A percentile compares a stretch with the other conserved stretches of the same genome.
phyloP scores from a whole-genome alignment of 2,797 vertebrate species.

The Hydrolagus colliei region DNA sequence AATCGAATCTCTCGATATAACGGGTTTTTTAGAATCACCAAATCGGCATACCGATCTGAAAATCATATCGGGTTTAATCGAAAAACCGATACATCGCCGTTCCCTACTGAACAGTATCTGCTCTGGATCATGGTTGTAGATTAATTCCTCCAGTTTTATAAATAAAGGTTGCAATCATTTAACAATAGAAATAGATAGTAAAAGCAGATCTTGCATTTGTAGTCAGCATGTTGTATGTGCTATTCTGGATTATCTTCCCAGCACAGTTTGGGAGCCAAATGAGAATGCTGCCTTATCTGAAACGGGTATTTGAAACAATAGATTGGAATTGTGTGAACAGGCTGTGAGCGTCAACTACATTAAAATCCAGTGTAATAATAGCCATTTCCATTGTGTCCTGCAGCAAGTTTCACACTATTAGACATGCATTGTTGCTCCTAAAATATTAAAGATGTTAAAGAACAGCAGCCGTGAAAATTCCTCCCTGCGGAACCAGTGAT shows the following conservation, averaged over 20 bases:
- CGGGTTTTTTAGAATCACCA: too few species aligned
- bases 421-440: not conserved
- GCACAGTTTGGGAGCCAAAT: not conserved
- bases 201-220: constrained; percentile 4
- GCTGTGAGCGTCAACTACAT: not conserved
- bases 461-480: not conserved
- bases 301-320: not conserved
- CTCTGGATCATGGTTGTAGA: too few species aligned
- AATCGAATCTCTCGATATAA: too few species aligned
- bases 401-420: not conserved
- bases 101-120: too few species aligned
- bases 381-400: constrained; percentile 1
- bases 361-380: not conserved
- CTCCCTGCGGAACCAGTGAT: not conserved
- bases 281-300: not conserved
- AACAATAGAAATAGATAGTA: not conserved
- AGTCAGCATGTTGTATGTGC: not conserved
- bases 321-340: not conserved
- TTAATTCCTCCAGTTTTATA: not conserved
- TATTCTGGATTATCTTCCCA: not conserved
- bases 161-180: not conserved
- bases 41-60: too few species aligned
- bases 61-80: too few species aligned
- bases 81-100: too few species aligned
- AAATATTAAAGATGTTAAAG: constrained; percentile 9